Conservation (phyloP, 2,888 invertebrate species). For the Drosophila hamatofila region DNA sequence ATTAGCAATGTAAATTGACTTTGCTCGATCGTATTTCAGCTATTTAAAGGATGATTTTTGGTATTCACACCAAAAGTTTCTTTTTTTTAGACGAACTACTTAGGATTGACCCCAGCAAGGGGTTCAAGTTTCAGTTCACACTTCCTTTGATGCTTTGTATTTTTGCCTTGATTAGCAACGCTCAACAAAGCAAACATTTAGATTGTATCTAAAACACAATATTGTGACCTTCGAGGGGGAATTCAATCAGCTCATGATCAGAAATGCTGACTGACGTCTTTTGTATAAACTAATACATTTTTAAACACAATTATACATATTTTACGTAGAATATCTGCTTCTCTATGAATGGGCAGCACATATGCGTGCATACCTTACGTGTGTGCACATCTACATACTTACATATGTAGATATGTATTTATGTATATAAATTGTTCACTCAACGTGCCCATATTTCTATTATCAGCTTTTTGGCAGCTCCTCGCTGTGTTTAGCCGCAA, state of each 20-base stretch:
- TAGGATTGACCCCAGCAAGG: conserved; percentile 29
- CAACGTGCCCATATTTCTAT: conserved; percentile 54
- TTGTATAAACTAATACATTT: conserved; percentile 26
- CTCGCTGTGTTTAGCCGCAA: conserved; percentile 29
- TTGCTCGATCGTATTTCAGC: conserved; percentile 21
- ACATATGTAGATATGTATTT: background rate
- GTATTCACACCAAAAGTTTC: conserved; percentile 3
- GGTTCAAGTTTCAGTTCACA: conserved; percentile 38
- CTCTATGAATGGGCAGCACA: conserved; percentile 17
- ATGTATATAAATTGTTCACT: conserved; percentile 38
- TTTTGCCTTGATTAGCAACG: conserved; percentile 6
- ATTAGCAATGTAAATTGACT: conserved; percentile 29
- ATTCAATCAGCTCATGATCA: conserved; percentile 17
- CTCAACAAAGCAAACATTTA: conserved; percentile 8
- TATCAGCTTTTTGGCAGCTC: conserved; percentile 39
- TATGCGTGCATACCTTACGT: conserved; percentile 5
- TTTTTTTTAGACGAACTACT: conserved; percentile 29
- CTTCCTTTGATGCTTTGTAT: conserved; percentile 38
- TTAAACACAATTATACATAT: conserved; percentile 22
- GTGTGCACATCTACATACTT: background rate
- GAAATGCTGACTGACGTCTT: background rate
- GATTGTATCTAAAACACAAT: conserved; percentile 8
- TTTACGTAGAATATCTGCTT: conserved; percentile 7
- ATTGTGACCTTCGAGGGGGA: conserved; percentile 16
- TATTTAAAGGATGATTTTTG: conserved; percentile 2